A percentile compares a stretch with the other conserved stretches of the same genome.
Conservation (phyloP, 64 coral and sea anemone species). For the Pocillopora verrucosa region DNA sequence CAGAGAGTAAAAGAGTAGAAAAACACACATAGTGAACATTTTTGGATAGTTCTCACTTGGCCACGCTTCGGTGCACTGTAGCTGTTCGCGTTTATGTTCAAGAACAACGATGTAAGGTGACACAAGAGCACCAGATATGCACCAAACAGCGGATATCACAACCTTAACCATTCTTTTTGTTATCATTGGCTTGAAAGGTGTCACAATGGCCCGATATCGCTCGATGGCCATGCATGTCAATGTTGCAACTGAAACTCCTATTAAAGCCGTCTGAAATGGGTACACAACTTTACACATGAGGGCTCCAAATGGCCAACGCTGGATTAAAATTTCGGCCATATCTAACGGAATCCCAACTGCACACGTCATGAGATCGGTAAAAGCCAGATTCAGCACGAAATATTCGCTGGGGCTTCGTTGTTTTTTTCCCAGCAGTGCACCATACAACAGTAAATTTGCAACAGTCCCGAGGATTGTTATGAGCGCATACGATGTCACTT, state of each 20-base stretch:
- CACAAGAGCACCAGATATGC: conserved; percentile 34
- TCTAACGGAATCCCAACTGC: conserved; percentile 74
- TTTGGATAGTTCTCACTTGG: conserved; percentile 39
- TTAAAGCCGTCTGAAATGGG: conserved; percentile 76
- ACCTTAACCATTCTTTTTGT: conserved; percentile 12
- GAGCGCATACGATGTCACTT: conserved; percentile 43
- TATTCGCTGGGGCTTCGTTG: conserved; percentile 69
- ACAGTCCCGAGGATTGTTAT: conserved; percentile 46
- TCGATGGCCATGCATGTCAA: conserved; percentile 76
- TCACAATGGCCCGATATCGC: conserved; percentile 72
- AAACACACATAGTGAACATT: conserved; percentile 61
- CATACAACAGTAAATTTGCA: conserved; percentile 71
- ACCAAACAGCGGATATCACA: conserved; percentile 51
- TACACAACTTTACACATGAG: conserved; percentile 79
- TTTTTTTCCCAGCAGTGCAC: conserved; percentile 43
- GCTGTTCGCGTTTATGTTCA: conserved; percentile 25
- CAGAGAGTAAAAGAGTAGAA: conserved; percentile 58
- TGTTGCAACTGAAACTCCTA: conserved; percentile 72
- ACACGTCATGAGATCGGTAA: conserved; percentile 67
- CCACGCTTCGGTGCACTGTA: conserved; percentile 50
- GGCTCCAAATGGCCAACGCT: conserved; percentile 60
- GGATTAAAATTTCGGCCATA: conserved; percentile 47
- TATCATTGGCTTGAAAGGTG: conserved; percentile 63
- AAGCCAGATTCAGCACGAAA: conserved; percentile 73
- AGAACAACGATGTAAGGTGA: conserved; percentile 65